Percentiles rank a stretch among this genome's conserved stretches.
Evolutionary conservation across 2,113 vertebrate genomes (phyloP).

Genomic region (Chaenocephalus aceratus): DNA sequence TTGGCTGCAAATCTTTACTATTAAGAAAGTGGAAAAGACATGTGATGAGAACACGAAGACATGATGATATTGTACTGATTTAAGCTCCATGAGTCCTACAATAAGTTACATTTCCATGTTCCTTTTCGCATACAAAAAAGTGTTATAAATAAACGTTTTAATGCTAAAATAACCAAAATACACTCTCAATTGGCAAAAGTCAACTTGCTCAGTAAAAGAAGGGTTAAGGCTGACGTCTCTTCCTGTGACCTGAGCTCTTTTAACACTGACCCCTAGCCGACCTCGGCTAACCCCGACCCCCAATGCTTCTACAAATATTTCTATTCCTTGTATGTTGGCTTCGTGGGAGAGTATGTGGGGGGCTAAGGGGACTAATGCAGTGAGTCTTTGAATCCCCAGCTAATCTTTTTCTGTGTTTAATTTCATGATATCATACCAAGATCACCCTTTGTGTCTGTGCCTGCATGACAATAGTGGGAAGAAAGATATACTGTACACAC

Average conservation of each 20-base stretch:
- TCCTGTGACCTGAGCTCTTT: constrained; percentile 54
- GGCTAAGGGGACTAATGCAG: neutral
- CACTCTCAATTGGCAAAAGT: neutral
- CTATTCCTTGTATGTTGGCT: constrained; percentile 36
- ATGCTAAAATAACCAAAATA: constrained; percentile 3
- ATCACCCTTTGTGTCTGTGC: constrained; percentile 4
- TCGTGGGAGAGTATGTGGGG: constrained; percentile 50
- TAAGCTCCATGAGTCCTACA: neutral
- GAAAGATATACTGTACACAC: neutral
- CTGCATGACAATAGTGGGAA: constrained; percentile 1
- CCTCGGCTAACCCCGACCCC: constrained; percentile 59
- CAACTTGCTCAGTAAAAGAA: neutral
- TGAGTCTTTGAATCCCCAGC: constrained; percentile 29
- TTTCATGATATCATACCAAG: constrained; percentile 27
- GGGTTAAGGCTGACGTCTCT: constrained; percentile 43
- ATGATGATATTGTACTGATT: neutral
- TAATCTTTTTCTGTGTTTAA: constrained; percentile 12
- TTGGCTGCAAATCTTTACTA: neutral
- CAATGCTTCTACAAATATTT: constrained; percentile 66
- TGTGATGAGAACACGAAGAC: neutral
- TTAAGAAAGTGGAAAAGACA: neutral
- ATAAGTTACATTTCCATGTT: neutral
- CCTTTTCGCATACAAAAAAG: neutral
- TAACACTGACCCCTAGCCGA: constrained; percentile 33
- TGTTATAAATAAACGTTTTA: neutral